These are phyloP conservation scores for Rhogogaster chlorosoma DNA, from an alignment of 2,888 invertebrate species.

Conservation along the genomic window DNA sequence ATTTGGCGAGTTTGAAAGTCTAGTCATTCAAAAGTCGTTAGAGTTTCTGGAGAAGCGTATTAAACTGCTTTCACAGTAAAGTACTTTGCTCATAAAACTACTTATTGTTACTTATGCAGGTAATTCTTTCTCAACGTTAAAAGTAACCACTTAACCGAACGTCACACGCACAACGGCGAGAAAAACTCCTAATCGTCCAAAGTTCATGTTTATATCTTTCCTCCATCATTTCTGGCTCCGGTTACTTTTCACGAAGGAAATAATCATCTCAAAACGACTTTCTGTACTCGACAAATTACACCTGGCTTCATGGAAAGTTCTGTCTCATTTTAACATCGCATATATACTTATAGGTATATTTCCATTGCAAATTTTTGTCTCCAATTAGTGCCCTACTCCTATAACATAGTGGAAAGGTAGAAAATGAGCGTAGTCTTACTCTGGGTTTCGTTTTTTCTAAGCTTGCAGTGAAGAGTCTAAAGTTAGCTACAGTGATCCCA, in stretches of 20 bases:
- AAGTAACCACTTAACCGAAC: neutral
- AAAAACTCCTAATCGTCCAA: neutral
- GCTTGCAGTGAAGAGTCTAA: constrained; percentile 25
- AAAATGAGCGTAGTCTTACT: neutral
- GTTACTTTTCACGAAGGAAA: neutral
- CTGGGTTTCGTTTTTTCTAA: neutral
- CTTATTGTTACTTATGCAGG: constrained; percentile 11
- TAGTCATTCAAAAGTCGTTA: constrained; percentile 43
- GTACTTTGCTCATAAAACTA: neutral
- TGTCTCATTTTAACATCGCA: neutral
- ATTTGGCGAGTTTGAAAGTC: constrained; percentile 22
- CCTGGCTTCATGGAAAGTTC: neutral
- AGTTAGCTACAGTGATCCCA: constrained; percentile 36
- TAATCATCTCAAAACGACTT: neutral
- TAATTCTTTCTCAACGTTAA: neutral
- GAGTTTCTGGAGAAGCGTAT: neutral
- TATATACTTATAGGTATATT: too few relatives aligned
- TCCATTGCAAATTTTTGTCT: neutral
- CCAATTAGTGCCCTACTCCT: neutral
- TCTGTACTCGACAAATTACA: neutral
- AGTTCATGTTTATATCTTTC: neutral
- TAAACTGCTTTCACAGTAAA: constrained; percentile 14
- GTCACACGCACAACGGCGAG: neutral
- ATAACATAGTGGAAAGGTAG: neutral
- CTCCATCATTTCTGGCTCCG: neutral